phyloP scores from a whole-genome alignment of 1,140 invertebrate genomes.

The Drosophila obscura region DNA sequence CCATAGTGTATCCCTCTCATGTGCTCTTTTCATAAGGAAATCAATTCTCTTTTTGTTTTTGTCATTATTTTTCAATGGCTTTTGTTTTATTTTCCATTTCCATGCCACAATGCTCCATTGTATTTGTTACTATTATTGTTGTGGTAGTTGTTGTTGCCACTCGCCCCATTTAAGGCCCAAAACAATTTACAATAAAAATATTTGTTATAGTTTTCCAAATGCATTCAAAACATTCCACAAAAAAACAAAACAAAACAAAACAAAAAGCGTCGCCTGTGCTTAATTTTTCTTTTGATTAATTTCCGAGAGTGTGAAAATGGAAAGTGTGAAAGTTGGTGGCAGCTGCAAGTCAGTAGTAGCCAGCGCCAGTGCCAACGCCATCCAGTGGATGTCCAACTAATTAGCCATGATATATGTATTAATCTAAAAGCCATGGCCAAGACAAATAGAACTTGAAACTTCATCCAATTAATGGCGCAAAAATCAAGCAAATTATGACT shows the following conservation, averaged over 20 bases:
- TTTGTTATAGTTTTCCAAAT: slow-evolving; percentile 52
- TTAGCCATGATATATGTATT: slow-evolving; percentile 69
- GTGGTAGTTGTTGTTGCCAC: slow-evolving; percentile 19
- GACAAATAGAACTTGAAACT: slow-evolving; percentile 69
- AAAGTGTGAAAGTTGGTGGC: slow-evolving; percentile 75
- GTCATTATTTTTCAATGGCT: slow-evolving; percentile 41
- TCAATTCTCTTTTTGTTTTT: slow-evolving; percentile 13
- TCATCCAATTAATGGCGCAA: slow-evolving; percentile 59
- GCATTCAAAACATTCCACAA: slow-evolving; percentile 43
- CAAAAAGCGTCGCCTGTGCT: slow-evolving; percentile 31
- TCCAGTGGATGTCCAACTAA: slow-evolving; percentile 57
- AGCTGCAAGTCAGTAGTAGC: slow-evolving; percentile 14
- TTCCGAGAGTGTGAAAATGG: slow-evolving; percentile 69
- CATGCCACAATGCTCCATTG: slow-evolving; percentile 22
- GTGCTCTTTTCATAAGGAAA: slow-evolving; percentile 1
- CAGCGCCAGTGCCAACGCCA: slow-evolving; percentile 11
- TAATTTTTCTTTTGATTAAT: slow-evolving; percentile 66
- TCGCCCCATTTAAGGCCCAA: slow-evolving; percentile 42
- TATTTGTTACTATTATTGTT: slow-evolving; percentile 22
- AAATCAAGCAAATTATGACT: slow-evolving; percentile 66
- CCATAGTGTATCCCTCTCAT: not conserved
- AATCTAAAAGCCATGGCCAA: slow-evolving; percentile 15
- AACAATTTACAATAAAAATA: slow-evolving; percentile 55
- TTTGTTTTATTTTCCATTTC: slow-evolving; percentile 54
- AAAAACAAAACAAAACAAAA: slow-evolving; percentile 30